Base-by-base conservation (phyloP, 2,113 vertebrate genomes). In the Pithys albifrons region DNA sequence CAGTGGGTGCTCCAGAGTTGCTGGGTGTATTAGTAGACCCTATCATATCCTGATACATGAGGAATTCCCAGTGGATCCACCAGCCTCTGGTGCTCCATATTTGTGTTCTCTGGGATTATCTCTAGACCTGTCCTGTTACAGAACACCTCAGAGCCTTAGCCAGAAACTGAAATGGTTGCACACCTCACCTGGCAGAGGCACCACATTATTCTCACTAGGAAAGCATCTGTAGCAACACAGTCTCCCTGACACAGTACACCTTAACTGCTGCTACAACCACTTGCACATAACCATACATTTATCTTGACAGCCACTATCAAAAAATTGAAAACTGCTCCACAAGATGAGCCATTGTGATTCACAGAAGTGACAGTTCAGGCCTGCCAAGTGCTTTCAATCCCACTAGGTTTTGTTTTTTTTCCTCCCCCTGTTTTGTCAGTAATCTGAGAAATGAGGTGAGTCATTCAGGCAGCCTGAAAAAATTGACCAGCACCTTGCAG, bases 401-500 rank as follows among this genome's bases (percentile, higher is more conserved):
- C 23, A 52, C 12, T 6, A 45, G 81, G 19, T 2, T 23, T 28
- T 77, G 22, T 27, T 33, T 14, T 20, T 24, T 6, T 20, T 7
- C 33, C 7, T 9, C 5, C 12, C 7, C 20, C 18, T 28, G 4
- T 74, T 96, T 89, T 59, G 73, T 85, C 78, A 91, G 81, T 70
- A 82, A 90, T 73, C 66, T 79, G 70, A 95, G 90, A 79, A 94
- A 79, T 52, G 2, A 89, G 41, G 23, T 85, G 85, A 96, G 43
- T 75, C 88, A 88, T 79, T 79, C 67, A 73, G 67, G 49, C 82
- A 90, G 54, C 54, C 41, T 66, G 61, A 28, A 79, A 89, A 91
- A 88, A 37, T 4, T 85, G 95, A 96, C 78, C 90, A 75, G 78
- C 71, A 91, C 71, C 71, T 95, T 91, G 72, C 29, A 65, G 49